These are phyloP conservation scores for Thelaira solivaga DNA, from an alignment of 2,888 invertebrate species.

Conservation along the genomic window DNA sequence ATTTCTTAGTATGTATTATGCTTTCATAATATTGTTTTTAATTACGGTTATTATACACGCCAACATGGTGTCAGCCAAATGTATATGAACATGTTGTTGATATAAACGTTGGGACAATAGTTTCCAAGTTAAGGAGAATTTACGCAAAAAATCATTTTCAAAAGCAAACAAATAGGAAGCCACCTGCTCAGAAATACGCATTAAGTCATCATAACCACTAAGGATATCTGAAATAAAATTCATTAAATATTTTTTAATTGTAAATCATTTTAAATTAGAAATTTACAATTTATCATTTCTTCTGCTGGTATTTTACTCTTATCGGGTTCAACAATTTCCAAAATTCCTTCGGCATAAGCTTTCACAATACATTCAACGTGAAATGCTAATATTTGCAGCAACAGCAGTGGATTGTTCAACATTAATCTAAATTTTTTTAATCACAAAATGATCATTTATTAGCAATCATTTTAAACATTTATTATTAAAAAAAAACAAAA, in stretches of 20 bases:
- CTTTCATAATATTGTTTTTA: neutral
- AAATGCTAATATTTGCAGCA: constrained; percentile 82
- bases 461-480: neutral
- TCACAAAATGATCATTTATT: neutral
- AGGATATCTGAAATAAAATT: constrained; percentile 78
- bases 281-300: constrained; percentile 75
- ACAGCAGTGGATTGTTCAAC: constrained; percentile 81
- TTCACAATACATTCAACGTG: constrained; percentile 83
- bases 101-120: constrained; percentile 83
- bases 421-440: constrained; percentile 76
- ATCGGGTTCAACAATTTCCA: constrained; percentile 75
- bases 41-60: constrained; percentile 79
- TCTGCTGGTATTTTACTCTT: constrained; percentile 76
- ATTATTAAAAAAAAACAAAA: constrained; percentile 50
- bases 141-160: constrained; percentile 81
- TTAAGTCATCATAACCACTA: constrained; percentile 82
- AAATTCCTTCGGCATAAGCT: constrained; percentile 78
- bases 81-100: constrained; percentile 78
- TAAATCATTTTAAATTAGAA: neutral
- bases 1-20: neutral
- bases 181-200: constrained; percentile 80
- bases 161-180: constrained; percentile 81
- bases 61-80: constrained; percentile 79
- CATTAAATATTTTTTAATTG: neutral
- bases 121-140: constrained; percentile 83